Percentiles rank a stretch among this genome's conserved stretches.
phyloP scores from a whole-genome alignment of 2,888 invertebrate species.

The Synanthedon tipuliformis region DNA sequence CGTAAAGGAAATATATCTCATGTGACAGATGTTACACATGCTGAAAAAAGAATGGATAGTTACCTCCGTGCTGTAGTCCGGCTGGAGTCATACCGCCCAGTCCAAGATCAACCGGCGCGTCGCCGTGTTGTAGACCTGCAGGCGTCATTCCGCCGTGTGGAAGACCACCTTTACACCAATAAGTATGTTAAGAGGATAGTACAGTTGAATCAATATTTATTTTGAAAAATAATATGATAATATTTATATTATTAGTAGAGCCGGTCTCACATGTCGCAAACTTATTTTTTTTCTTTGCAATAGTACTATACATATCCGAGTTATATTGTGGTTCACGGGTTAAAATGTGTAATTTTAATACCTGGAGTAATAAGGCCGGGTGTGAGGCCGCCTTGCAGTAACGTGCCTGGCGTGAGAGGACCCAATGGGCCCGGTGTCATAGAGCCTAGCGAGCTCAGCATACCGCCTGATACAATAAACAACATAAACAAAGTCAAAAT shows the following conservation, averaged over 20 bases:
- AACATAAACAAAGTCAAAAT: too few species aligned
- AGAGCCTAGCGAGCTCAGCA: conserved; percentile 42
- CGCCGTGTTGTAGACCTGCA: conserved; percentile 27
- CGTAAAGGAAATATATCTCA: too few species aligned
- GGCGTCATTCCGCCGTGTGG: conserved; percentile 52
- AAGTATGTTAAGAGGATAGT: neutral
- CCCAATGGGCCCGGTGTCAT: conserved; percentile 58
- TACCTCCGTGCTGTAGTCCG: conserved; percentile 40
- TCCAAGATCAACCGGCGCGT: conserved; percentile 25
- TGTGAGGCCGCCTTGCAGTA: conserved; percentile 47
- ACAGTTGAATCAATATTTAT: too few species aligned
- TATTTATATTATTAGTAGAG: too few species aligned
- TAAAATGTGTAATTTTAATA: too few species aligned
- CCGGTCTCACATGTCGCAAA: too few species aligned
- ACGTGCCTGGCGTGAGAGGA: conserved; percentile 51
- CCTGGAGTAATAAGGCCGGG: conserved; percentile 28
- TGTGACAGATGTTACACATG: too few species aligned
- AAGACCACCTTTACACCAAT: conserved; percentile 26
- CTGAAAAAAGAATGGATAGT: neutral
- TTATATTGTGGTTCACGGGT: too few species aligned
- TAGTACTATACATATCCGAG: too few species aligned
- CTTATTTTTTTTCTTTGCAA: too few species aligned
- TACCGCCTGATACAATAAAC: conserved; percentile 21
- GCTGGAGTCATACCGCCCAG: conserved; percentile 36
- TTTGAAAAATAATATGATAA: too few species aligned